Evolutionary conservation across 2,113 vertebrate genomes (phyloP), one percentile per base, ranked within the genome.

Genomic region (Labeo rohita): DNA sequence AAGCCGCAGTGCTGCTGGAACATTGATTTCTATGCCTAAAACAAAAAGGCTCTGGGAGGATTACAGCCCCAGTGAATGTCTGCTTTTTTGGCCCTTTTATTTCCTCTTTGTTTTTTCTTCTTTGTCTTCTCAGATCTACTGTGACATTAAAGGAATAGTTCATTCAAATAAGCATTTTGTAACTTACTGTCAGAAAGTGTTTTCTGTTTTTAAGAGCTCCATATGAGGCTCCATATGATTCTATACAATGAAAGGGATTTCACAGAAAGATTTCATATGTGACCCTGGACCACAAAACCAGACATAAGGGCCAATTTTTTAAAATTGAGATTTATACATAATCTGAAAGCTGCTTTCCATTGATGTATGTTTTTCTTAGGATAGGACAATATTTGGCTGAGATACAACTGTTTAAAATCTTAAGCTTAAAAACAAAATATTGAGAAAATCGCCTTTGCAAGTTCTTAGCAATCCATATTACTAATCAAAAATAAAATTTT

Each of bases 1-100:
- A 77, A 61, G 73, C 79, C 6, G 47, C 39, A 21, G 43, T 61
- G 84, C 61, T 23, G 54, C 78, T 80, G 76, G 72, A 88, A 84
- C 80, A 88, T 84, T 72, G 83, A 86, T 81, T 88, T 86, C 70
- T 83, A 56, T 84, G 87, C 61, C 74, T 84, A 18, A 39, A 76
- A 84, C 78, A 85, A 83, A 83, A 70, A 61, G 73, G 59, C 75
- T 79, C 50, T 76, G 36, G 39, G 68, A 36, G 70, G 81, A 68
- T 89, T 84, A 84, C 65, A 83, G 75, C 54, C 68, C 39, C 10
- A 52, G 83, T 65, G 79, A 86, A 28, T 72, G 12, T 15, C 28
- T 80, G 39, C 76, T 78, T n/a, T 66, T 36, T 15, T 84, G 39
- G 54, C 52, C 16, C 72, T 52, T 56, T 50, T 45, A 15, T 78